phyloP scores from a whole-genome alignment of 1,140 invertebrate genomes.

The Orius insidiosus region DNA sequence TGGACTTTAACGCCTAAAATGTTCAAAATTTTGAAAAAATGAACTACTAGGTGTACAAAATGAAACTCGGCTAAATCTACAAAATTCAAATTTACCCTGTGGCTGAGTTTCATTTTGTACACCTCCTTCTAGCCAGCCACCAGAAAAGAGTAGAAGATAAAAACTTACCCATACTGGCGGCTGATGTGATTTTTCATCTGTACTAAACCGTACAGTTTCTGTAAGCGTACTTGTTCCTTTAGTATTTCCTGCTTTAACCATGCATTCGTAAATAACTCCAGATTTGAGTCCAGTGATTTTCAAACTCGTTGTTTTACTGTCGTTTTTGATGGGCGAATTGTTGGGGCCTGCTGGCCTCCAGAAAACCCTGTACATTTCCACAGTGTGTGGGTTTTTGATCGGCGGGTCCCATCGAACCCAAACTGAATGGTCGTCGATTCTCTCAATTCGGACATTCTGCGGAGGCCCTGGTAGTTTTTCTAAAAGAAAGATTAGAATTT shows the following conservation, averaged over 20 bases:
- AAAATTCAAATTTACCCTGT: no score
- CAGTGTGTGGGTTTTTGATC: slow-evolving; percentile 58
- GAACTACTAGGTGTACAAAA: no score
- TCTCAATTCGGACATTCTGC: slow-evolving; percentile 42
- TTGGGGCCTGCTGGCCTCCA: slow-evolving; percentile 29
- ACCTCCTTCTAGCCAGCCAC: no score
- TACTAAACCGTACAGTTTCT: slow-evolving; percentile 49
- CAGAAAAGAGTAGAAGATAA: no score
- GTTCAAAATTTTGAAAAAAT: no score
- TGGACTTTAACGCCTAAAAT: no score
- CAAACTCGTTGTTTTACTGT: slow-evolving; percentile 49
- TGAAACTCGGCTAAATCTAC: no score
- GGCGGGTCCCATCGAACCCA: slow-evolving; percentile 56
- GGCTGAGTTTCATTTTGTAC: no score
- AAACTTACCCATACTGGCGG: slow-evolving; percentile 34
- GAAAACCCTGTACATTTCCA: slow-evolving; percentile 54
- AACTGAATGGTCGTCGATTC: slow-evolving; percentile 37
- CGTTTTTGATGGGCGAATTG: slow-evolving; percentile 38
- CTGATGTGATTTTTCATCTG: slow-evolving; percentile 44
- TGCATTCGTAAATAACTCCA: slow-evolving; percentile 54
- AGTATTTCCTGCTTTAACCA: slow-evolving; percentile 64
- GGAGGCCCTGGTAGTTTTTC: slow-evolving; percentile 56
- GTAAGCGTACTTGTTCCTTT: slow-evolving; percentile 57
- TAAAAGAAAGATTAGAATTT: neutral
- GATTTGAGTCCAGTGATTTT: slow-evolving; percentile 48